Evolutionary conservation across 2,888 invertebrate genomes (phyloP), one percentile per base, ranked within the genome.

Genomic region (Crepidodera aurea): DNA sequence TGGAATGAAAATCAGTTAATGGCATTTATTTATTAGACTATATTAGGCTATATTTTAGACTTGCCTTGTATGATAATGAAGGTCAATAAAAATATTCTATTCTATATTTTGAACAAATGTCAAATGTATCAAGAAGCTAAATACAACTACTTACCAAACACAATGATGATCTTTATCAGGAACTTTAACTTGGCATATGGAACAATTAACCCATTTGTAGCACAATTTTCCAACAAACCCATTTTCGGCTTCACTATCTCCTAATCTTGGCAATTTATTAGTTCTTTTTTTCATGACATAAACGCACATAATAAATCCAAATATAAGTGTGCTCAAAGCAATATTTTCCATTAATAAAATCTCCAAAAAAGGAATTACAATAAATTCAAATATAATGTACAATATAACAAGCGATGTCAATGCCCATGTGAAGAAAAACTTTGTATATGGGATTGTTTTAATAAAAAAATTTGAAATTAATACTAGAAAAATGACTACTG

Each of bases 131-230:
- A n/a, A n/a, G n/a, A n/a, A n/a, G n/a, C n/a, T n/a, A n/a, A n/a
- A n/a, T n/a, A n/a, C n/a, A n/a, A 16, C 1, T 37, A 78, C 83
- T 78, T 81, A 90, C 92, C 92, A 93, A 77, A 88, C 89, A 75
- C 93, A 90, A 82, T 92, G 91, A 80, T 90, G 91, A 76, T 90
- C 91, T 72, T 90, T 86, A 68, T 90, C 88, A 65, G 89, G 85
- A 16, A 94, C 87, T 79, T 93, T 94, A 48, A 88, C 87, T 76
- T 93, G 89, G 79, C 96, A 97, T 58, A 91, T 85, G 67, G 85
- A 85, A 78, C 96, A 96, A 76, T 94, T 94, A 75, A 89, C 87
- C 34, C 92, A 88, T 69, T 91, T 87, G 8, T 84, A 83, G 32
- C 62, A 48, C 67, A 86, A 84, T 72, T 86, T 84, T 25, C 85